phyloP scores from a whole-genome alignment of 1,140 invertebrate species.

The Megathymus violae region DNA sequence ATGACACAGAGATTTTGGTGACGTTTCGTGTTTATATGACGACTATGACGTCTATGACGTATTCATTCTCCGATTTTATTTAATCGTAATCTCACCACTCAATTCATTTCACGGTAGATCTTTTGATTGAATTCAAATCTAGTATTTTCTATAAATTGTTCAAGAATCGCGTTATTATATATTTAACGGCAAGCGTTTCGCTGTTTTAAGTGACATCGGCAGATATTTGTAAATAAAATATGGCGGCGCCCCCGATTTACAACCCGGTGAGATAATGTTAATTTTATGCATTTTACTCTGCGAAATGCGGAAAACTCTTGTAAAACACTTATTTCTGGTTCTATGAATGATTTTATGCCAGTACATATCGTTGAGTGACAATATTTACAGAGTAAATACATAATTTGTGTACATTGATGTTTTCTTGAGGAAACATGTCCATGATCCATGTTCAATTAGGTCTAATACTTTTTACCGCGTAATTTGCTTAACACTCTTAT shows the following conservation, averaged over 20 bases:
- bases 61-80: too few species aligned
- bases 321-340: constrained; percentile 37
- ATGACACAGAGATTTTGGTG: too few species aligned
- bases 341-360: constrained; percentile 53
- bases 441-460: too few species aligned
- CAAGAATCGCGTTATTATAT: too few species aligned
- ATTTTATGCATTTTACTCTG: constrained; percentile 39
- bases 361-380: background rate
- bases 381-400: constrained; percentile 12
- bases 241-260: constrained; percentile 69
- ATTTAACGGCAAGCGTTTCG: too few species aligned
- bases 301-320: constrained; percentile 28
- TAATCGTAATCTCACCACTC: too few species aligned
- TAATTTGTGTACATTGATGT: background rate
- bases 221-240: constrained; percentile 40
- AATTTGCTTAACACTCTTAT: background rate
- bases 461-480: constrained; percentile 1
- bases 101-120: too few species aligned
- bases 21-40: too few species aligned
- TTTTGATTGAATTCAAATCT: too few species aligned
- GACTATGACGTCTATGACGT: too few species aligned
- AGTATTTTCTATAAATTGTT: too few species aligned
- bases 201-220: too few species aligned
- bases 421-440: background rate
- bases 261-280: constrained; percentile 59